Conservation (phyloP, 2,113 vertebrate genomes). For the Gavialis gangeticus region DNA sequence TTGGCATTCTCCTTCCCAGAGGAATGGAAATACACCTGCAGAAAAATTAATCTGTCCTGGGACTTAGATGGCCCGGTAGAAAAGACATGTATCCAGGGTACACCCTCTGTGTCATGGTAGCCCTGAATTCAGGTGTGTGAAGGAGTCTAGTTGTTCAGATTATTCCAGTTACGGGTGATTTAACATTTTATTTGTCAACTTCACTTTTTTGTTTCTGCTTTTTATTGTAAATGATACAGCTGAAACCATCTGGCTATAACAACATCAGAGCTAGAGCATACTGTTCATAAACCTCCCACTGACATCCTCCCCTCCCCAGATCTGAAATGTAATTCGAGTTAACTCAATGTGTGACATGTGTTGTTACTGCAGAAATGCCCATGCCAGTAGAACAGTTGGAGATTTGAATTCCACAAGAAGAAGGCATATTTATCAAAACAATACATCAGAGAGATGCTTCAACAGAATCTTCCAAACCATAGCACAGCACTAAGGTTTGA, state of each 20-base stretch:
- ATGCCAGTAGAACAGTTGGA: constrained; percentile 80
- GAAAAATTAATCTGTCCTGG: neutral
- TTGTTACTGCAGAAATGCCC: constrained; percentile 63
- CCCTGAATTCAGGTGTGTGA: neutral
- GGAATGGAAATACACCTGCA: neutral
- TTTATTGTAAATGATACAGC: constrained; percentile 71
- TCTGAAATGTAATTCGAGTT: constrained; percentile 75
- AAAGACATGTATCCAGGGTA: neutral
- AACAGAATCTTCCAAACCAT: constrained; percentile 2
- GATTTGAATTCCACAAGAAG: constrained; percentile 72
- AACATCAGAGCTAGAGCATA: constrained; percentile 76
- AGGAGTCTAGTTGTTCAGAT: neutral
- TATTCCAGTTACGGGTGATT: constrained; percentile 8
- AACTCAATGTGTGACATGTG: constrained; percentile 70
- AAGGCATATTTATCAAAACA: constrained; percentile 76
- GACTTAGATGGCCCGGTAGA: neutral
- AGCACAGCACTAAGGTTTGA: neutral
- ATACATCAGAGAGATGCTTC: constrained; percentile 48
- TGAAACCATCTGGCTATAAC: constrained; percentile 79
- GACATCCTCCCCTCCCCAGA: constrained; percentile 67
- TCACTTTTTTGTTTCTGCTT: constrained; percentile 38
- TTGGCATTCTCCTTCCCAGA: neutral
- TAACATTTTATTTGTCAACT: neutral
- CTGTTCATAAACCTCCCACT: constrained; percentile 78
- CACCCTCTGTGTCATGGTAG: neutral